A percentile compares a stretch with the other conserved stretches of the same genome.
These are phyloP conservation scores for Drosophila sp. DNA, from an alignment of 1,140 invertebrate species.

Conservation along the genomic window DNA sequence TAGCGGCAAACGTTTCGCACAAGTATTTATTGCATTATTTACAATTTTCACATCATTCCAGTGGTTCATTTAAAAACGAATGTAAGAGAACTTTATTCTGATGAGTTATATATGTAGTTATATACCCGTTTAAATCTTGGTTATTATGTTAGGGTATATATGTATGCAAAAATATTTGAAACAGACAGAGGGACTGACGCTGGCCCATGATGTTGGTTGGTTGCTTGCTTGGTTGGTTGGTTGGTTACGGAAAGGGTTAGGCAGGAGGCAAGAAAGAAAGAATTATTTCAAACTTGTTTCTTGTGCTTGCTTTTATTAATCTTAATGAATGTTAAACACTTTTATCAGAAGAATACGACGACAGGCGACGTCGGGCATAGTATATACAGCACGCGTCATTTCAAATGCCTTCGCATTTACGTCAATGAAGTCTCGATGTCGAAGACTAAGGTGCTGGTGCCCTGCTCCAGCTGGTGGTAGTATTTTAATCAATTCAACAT, in stretches of 20 bases:
- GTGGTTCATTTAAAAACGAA: too few relatives aligned
- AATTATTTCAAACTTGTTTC: constrained; percentile 72
- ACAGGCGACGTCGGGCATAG: constrained; percentile 19
- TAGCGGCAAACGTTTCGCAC: too few relatives aligned
- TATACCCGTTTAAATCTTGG: too few relatives aligned
- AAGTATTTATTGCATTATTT: too few relatives aligned
- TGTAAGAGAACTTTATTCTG: too few relatives aligned
- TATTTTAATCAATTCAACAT: constrained; percentile 34
- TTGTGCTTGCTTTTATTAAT: constrained; percentile 67
- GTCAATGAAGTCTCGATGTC: constrained; percentile 46
- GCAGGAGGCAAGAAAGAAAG: constrained; percentile 7
- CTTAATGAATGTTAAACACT: constrained; percentile 82
- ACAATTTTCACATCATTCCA: too few relatives aligned
- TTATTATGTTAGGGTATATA: too few relatives aligned
- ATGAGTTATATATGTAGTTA: too few relatives aligned
- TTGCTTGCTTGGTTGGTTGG: too few relatives aligned
- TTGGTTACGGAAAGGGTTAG: constrained; percentile 15
- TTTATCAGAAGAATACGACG: constrained; percentile 63
- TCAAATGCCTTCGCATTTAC: constrained; percentile 65
- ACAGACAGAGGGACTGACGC: too few relatives aligned
- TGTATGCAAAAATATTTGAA: too few relatives aligned
- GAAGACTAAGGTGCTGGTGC: constrained; percentile 20
- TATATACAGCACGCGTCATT: constrained; percentile 70
- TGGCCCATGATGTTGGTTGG: too few relatives aligned
- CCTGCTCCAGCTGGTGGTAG: constrained; percentile 23